A percentile compares a stretch with the other conserved stretches of the same genome.
These are phyloP conservation scores for Dryobota labecula DNA, from an alignment of 2,888 invertebrate genomes.

Conservation along the genomic window DNA sequence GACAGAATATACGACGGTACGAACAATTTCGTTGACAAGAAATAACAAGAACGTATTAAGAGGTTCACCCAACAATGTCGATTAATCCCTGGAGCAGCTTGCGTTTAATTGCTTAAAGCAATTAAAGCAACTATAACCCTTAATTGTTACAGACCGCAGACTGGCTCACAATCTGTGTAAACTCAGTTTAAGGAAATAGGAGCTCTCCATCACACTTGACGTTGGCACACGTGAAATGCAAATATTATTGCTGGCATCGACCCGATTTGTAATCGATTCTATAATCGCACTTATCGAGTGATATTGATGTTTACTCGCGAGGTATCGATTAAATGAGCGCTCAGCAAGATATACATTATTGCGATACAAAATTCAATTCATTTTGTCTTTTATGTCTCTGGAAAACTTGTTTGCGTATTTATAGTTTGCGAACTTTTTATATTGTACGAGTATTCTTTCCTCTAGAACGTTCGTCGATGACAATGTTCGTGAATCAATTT, in stretches of 20 bases:
- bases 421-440: conserved; percentile 4
- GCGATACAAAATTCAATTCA: conserved; percentile 33
- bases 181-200: conserved; percentile 43
- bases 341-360: conserved; percentile 28
- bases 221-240: conserved; percentile 51
- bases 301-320: conserved; percentile 54
- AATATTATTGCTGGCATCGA: conserved; percentile 64
- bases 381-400: conserved; percentile 36
- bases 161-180: conserved; percentile 33
- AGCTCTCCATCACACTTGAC: conserved; percentile 39
- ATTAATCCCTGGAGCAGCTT: conserved; percentile 41
- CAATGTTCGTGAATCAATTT: conserved; percentile 3
- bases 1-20: conserved; percentile 3
- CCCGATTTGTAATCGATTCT: conserved; percentile 60
- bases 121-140: conserved; percentile 56
- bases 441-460: neutral
- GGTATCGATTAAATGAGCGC: conserved; percentile 45
- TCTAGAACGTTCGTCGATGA: neutral
- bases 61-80: conserved; percentile 30
- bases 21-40: conserved; percentile 28
- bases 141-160: conserved; percentile 40
- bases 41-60: conserved; percentile 29
- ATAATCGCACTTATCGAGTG: conserved; percentile 58
- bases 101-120: conserved; percentile 50
- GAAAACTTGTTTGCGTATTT: neutral